Evolutionary conservation across 2,888 invertebrate species (phyloP), one percentile per base, ranked within the genome.

Genomic region (Coenonympha glycerion): DNA sequence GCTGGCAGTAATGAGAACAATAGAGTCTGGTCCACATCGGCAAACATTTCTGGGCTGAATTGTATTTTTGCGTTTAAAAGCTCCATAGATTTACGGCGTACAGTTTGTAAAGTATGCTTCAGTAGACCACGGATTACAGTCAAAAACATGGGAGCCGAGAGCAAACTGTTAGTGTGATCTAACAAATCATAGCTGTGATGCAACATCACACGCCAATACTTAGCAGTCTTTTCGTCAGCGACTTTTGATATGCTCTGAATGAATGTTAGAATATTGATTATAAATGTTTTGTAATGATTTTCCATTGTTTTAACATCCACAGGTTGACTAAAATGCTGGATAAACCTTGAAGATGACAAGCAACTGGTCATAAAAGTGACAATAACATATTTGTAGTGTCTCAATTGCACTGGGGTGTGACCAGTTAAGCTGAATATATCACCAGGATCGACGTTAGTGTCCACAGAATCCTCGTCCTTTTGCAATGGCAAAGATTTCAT

Each of bases 141-240:
- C 15, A 97, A 77, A 74, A 98, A 95, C 86, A 95, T 91, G 13
- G 90, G 88, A 0, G 93, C 91, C 0, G 96, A 93, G 9, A 98
- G 74, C 40, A 98, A 71, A 9, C 91, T 92, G 64, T 94, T 94
- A 2, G 94, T 90, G 70, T 93, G 92, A 63, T 96, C 95, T 47
- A 95, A 76, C 34, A 94, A 87, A 64, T 95, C 95, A 63, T 94
- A 93, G 34, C 91, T 90, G 63, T 93, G 91, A 69, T 94, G 92
- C 9, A 94, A 76, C 76, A 96, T 89, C 0, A 93, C 92, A 65
- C 92, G 92, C 95, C 95, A 96, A 70, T 94, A 97, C 66, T 94
- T 94, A 0, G 89, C 90, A 0, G 89, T 80, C 49, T 89, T 86
- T 33, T 89, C 87, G 58, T 93, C 92, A 0, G 89, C 83, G 0